Conservation (phyloP, 2,888 invertebrate genomes). For the Drosophila conformis region DNA sequence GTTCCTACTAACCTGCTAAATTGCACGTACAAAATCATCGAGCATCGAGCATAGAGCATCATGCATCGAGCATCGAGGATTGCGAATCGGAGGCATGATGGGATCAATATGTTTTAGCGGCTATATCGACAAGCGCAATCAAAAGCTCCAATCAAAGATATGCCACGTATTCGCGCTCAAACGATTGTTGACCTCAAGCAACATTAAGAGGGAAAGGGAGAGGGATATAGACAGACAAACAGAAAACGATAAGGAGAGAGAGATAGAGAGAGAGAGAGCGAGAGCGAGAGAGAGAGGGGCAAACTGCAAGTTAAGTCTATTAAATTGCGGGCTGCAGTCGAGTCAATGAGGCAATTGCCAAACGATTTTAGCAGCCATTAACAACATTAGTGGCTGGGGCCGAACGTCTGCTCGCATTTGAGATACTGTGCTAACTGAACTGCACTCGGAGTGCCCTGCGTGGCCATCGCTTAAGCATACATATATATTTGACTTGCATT, state of each 20-base stretch:
- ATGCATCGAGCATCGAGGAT: background rate
- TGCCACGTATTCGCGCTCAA: conserved; percentile 73
- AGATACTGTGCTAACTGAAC: background rate
- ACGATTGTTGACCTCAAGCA: conserved; percentile 73
- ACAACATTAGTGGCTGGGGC: conserved; percentile 65
- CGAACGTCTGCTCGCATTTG: conserved; percentile 7
- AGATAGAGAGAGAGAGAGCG: background rate
- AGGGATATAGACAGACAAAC: background rate
- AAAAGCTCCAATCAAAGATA: conserved; percentile 70
- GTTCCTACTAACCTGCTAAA: conserved; percentile 21
- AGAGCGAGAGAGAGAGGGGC: background rate
- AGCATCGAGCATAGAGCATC: background rate
- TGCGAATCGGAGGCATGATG: conserved; percentile 16
- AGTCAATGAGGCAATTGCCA: conserved; percentile 73
- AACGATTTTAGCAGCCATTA: conserved; percentile 70
- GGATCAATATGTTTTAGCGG: conserved; percentile 62
- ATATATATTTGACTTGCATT: conserved; percentile 39
- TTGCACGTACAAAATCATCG: conserved; percentile 28
- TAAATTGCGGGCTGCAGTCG: conserved; percentile 57
- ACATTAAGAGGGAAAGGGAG: background rate
- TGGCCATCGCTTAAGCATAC: background rate
- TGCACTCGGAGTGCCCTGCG: background rate
- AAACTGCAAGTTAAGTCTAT: conserved; percentile 37
- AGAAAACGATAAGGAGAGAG: background rate
- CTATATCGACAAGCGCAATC: conserved; percentile 57